These are phyloP conservation scores for Maniola jurtina DNA, from an alignment of 1,140 invertebrate species.

Conservation along the genomic window DNA sequence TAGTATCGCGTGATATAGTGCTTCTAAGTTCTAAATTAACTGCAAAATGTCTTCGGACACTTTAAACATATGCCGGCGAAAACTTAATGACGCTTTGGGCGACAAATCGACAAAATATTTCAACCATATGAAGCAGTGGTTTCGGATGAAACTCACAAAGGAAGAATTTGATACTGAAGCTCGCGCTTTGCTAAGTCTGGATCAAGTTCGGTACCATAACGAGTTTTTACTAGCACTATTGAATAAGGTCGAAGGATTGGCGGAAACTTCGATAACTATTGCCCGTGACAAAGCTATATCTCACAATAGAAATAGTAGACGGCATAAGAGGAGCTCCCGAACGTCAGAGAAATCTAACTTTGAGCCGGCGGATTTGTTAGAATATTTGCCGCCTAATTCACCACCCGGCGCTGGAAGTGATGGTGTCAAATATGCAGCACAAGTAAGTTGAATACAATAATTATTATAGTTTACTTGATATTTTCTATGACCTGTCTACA, in stretches of 20 bases:
- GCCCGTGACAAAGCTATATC: conserved; percentile 75
- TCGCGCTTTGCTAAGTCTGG: conserved; percentile 82
- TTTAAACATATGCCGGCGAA: conserved; percentile 79
- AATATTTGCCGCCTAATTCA: conserved; percentile 73
- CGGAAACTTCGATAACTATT: conserved; percentile 78
- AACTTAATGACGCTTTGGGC: conserved; percentile 81
- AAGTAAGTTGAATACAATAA: conserved; percentile 40
- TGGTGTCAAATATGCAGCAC: conserved; percentile 64
- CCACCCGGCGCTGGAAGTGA: conserved; percentile 68
- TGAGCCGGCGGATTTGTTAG: conserved; percentile 75
- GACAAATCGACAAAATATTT: conserved; percentile 84
- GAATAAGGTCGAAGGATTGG: conserved; percentile 85
- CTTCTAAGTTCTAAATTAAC: neutral
- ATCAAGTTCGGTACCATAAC: conserved; percentile 90
- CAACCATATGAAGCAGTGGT: conserved; percentile 85
- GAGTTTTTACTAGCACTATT: conserved; percentile 89
- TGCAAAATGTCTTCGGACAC: conserved; percentile 61
- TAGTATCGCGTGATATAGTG: no score
- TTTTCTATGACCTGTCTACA: neutral
- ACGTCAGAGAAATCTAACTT: conserved; percentile 80
- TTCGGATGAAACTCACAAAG: conserved; percentile 86
- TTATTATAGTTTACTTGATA: neutral
- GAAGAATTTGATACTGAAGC: conserved; percentile 90
- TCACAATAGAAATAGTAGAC: conserved; percentile 77
- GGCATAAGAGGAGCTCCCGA: conserved; percentile 80